Evolutionary conservation across 2,797 vertebrate species (phyloP).

Genomic region (Psittacula echo): DNA sequence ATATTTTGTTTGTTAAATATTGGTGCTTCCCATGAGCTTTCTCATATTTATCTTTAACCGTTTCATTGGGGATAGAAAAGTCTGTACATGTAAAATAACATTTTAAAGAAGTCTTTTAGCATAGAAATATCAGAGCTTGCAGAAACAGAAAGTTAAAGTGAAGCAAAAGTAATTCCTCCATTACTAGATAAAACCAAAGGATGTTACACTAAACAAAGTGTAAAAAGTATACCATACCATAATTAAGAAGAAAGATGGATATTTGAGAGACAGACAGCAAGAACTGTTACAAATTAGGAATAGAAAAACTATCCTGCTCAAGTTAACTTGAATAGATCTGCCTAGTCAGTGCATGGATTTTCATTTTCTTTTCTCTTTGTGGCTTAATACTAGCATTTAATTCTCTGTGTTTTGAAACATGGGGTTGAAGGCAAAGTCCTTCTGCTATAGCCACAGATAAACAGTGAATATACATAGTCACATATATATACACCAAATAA

Average conservation of each 20-base stretch:
- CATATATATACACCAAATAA: not conserved
- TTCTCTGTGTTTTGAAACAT: not conserved
- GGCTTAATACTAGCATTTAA: not conserved
- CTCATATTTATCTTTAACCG: not conserved
- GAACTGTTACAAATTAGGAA: not conserved
- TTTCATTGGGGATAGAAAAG: not conserved
- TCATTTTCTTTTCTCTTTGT: not conserved
- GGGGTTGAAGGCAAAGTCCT: not conserved
- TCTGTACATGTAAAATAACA: constrained; percentile 11
- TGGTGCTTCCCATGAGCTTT: not conserved
- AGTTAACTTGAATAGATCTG: constrained; percentile 16
- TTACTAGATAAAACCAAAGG: not conserved
- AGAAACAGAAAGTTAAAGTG: constrained; percentile 10
- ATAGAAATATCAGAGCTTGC: not conserved
- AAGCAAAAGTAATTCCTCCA: not conserved
- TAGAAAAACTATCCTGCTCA: not conserved
- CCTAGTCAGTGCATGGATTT: not conserved
- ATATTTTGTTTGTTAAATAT: not conserved
- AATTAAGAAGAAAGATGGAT: constrained; percentile 26
- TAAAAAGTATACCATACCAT: not conserved
- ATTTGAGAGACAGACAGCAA: constrained; percentile 16
- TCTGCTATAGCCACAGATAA: not conserved
- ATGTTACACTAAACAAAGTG: not conserved
- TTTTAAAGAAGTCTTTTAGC: not conserved
- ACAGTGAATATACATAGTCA: not conserved